Conservation (phyloP, 2,888 invertebrate genomes). For the Drosophila histrio region DNA sequence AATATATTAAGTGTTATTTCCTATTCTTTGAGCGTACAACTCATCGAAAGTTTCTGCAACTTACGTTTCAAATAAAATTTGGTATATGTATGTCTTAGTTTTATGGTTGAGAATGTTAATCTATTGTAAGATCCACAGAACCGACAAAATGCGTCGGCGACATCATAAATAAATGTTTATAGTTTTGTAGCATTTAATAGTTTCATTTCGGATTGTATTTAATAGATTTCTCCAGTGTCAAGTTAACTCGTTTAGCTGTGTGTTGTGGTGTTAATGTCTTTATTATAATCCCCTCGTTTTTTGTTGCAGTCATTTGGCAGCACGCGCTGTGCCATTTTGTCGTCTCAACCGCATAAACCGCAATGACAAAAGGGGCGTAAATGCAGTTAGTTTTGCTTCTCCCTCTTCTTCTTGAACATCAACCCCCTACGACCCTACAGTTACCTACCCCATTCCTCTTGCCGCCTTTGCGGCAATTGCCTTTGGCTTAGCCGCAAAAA, state of each 20-base stretch:
- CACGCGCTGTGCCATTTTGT: conserved; percentile 41
- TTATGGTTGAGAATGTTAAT: neutral
- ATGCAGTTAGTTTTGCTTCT: conserved; percentile 29
- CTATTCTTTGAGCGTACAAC: neutral
- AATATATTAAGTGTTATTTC: too few species aligned
- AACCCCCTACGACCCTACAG: neutral
- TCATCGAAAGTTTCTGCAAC: neutral
- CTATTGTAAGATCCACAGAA: neutral
- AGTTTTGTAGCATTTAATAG: conserved; percentile 8
- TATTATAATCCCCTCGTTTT: conserved; percentile 32
- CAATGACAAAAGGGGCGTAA: conserved; percentile 23
- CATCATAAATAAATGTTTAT: conserved; percentile 11
- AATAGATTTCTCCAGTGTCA: conserved; percentile 18
- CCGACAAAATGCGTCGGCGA: neutral
- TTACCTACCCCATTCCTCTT: neutral
- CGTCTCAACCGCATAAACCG: conserved; percentile 38
- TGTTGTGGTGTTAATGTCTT: conserved; percentile 40
- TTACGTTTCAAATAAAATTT: neutral
- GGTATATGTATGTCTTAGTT: neutral
- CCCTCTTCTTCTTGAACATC: neutral
- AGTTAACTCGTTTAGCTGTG: neutral
- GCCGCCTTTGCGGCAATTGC: conserved; percentile 8
- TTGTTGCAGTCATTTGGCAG: conserved; percentile 26
- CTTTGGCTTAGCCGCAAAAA: conserved; percentile 4
- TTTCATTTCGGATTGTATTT: conserved; percentile 1